Evolutionary conservation across 2,888 invertebrate genomes (phyloP).

Genomic region (Drosophila monieri): DNA sequence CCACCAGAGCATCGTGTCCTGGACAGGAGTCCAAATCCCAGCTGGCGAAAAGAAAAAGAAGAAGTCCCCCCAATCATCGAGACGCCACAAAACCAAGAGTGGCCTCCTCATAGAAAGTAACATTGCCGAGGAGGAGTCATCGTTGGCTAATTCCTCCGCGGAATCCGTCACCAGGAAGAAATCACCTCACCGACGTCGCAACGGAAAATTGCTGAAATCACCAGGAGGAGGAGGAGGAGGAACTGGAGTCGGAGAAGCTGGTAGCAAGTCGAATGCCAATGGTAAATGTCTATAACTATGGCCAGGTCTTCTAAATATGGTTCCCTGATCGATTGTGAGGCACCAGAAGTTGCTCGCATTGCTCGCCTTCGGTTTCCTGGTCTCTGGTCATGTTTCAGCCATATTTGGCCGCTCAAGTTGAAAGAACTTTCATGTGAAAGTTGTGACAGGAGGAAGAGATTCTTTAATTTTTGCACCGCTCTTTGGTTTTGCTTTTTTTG

Average conservation of each 20-base stretch:
- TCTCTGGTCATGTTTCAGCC: conserved; percentile 62
- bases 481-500: conserved; percentile 45
- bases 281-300: conserved; percentile 56
- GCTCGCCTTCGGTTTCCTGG: conserved; percentile 33
- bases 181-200: conserved; percentile 65
- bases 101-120: conserved; percentile 81
- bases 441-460: conserved; percentile 76
- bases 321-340: conserved; percentile 68
- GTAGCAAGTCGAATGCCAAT: conserved; percentile 61
- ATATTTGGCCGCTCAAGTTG: conserved; percentile 79
- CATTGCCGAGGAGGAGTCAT: conserved; percentile 54
- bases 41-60: conserved; percentile 40
- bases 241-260: conserved; percentile 20
- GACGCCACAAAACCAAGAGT: conserved; percentile 81
- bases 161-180: conserved; percentile 55
- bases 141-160: conserved; percentile 39
- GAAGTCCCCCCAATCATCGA: conserved; percentile 33
- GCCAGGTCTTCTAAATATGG: conserved; percentile 68
- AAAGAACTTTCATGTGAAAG: conserved; percentile 81
- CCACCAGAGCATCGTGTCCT: conserved; percentile 71
- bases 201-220: conserved; percentile 69
- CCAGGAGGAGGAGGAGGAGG: conserved; percentile 30
- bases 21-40: conserved; percentile 73
- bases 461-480: conserved; percentile 28
- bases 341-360: conserved; percentile 63